phyloP scores from a whole-genome alignment of 2,113 vertebrate genomes.

The Dicentrarchus labrax region DNA sequence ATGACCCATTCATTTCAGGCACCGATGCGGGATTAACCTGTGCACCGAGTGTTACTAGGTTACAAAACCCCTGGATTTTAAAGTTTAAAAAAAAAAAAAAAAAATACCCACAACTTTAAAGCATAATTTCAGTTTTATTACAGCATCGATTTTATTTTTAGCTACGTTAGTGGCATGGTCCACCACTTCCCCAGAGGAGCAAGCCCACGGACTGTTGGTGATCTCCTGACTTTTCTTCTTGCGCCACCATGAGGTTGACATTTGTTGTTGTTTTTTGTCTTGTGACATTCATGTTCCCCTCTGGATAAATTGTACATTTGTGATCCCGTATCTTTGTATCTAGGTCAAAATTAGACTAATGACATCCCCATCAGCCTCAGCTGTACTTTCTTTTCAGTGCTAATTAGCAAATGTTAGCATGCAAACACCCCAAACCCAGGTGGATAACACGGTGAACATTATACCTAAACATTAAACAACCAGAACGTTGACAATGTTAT shows the following conservation, averaged over 20 bases:
- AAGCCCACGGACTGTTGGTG: background rate
- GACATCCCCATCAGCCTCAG: background rate
- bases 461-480: too few relatives aligned
- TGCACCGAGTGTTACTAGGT: background rate
- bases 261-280: too few relatives aligned
- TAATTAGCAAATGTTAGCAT: background rate
- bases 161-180: background rate
- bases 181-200: background rate
- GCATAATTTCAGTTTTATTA: background rate
- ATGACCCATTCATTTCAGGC: conserved; percentile 24
- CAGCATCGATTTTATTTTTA: background rate
- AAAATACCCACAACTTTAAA: background rate
- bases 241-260: background rate
- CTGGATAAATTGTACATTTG: too few relatives aligned
- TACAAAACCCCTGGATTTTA: background rate
- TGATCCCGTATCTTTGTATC: too few relatives aligned
- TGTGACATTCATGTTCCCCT: too few relatives aligned
- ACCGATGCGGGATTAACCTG: conserved; percentile 4
- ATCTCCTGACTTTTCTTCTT: background rate
- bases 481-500: too few relatives aligned
- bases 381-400: background rate
- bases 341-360: too few relatives aligned
- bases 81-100: background rate
- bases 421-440: background rate
- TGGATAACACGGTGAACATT: background rate